Evolutionary conservation across 2,113 vertebrate species (phyloP), one percentile per base, ranked within the genome.

Genomic region (Neogobius melanostomus): DNA sequence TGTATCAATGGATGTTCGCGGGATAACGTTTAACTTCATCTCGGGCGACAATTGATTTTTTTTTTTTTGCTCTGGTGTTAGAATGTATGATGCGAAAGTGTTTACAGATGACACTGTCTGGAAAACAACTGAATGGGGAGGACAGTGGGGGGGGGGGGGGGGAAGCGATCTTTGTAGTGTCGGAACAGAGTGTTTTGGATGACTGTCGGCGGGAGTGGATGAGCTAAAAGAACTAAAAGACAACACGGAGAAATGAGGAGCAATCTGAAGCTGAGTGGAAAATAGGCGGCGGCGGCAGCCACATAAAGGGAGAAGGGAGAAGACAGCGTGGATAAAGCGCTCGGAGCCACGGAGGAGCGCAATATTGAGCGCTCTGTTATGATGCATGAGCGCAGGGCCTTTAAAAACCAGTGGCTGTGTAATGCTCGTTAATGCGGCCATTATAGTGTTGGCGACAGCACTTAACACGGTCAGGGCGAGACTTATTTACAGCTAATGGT

Each of bases 391-490:
- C 79, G 73, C 73, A 60, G 68, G 66, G 77, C 78, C 85, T 86
- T 77, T 82, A 85, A 90, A 90, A 91, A 85, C 87, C 88, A 90
- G 85, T 83, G 86, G 76, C 88, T 89, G 76, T 87, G 83, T 91
- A 87, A 89, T 84, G 83, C 78, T 86, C 74, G 70, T 89, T 86
- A 91, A 91, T 86, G 89, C 86, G 68, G 71, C 76, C 88, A 87
- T 89, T 91, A 89, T 63, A 74, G 80, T 75, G 76, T 80, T 69
- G 68, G 71, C 82, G 63, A 80, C 57, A 66, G 82, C 56, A 82
- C 84, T 76, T 79, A 80, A 65, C 75, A 75, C 75, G 63, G 68
- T 16, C 21, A 42, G 8, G 11, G 43, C 76, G 81, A 82, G 74
- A 82, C 84, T 84, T 91, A 88, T 88, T 87, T 74, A 75, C 77